phyloP scores from a whole-genome alignment of 2,888 invertebrate species.

The Chironomus riparius region DNA sequence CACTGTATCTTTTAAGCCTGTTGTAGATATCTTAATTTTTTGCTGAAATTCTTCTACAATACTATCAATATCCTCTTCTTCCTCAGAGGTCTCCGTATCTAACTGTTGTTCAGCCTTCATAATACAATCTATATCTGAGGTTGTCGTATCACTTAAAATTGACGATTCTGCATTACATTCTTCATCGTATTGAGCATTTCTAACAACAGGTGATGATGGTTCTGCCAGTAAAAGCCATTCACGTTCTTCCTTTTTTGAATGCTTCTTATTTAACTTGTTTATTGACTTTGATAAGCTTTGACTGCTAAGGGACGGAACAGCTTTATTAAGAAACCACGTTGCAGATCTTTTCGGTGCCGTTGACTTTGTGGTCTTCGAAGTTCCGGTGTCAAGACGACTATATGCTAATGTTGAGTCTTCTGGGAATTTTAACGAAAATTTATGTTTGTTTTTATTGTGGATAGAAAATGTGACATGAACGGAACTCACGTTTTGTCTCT shows the following conservation, averaged over 20 bases:
- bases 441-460: background rate
- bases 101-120: background rate
- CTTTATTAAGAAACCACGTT: slow-evolving; percentile 27
- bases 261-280: slow-evolving; percentile 30
- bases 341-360: slow-evolving; percentile 7
- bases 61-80: slow-evolving; percentile 60
- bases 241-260: slow-evolving; percentile 37
- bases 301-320: slow-evolving; percentile 10
- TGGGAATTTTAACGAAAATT: slow-evolving; percentile 27
- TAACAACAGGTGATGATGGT: slow-evolving; percentile 37
- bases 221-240: slow-evolving; percentile 43
- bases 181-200: slow-evolving; percentile 27
- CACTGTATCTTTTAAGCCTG: slow-evolving; percentile 39
- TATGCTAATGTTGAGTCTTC: slow-evolving; percentile 40
- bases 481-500: slow-evolving; percentile 36
- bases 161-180: slow-evolving; percentile 39
- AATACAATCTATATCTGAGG: slow-evolving; percentile 30
- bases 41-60: slow-evolving; percentile 69
- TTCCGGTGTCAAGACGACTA: slow-evolving; percentile 35
- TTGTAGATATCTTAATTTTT: slow-evolving; percentile 49
- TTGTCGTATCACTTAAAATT: slow-evolving; percentile 37
- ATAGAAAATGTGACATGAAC: background rate
- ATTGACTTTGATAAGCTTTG: slow-evolving; percentile 31
- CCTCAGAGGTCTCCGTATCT: slow-evolving; percentile 31
- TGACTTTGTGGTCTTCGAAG: background rate